Conservation (phyloP, 2,888 invertebrate genomes). For the Biston betularia region DNA sequence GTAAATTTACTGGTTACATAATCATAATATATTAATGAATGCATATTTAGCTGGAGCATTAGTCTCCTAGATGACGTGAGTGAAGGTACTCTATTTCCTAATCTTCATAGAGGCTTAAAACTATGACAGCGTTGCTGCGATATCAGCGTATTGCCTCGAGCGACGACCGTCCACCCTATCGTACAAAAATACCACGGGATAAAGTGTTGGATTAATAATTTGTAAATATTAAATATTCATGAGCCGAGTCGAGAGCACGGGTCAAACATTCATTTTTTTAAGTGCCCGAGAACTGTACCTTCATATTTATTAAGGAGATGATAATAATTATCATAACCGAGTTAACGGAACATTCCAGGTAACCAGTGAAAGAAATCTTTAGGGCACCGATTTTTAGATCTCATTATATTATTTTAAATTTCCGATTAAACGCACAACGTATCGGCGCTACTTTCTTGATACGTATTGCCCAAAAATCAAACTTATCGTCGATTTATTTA, state of each 20-base stretch:
- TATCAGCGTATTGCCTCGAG: conserved; percentile 64
- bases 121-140: conserved; percentile 62
- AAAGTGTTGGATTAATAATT: conserved; percentile 84
- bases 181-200: conserved; percentile 70
- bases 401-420: no score
- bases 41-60: conserved; percentile 51
- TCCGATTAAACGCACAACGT: no score
- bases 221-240: conserved; percentile 86
- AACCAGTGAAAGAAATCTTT: conserved; percentile 39
- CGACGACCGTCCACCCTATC: conserved; percentile 56
- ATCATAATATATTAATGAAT: conserved; percentile 8
- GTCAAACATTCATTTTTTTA: conserved; percentile 79
- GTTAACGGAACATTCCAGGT: conserved; percentile 43
- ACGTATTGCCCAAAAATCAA: no score
- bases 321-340: conserved; percentile 82
- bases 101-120: conserved; percentile 78
- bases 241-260: conserved; percentile 71
- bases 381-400: conserved; percentile 36
- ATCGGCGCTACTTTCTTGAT: no score
- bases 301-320: conserved; percentile 81
- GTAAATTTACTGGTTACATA: background rate
- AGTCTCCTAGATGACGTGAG: conserved; percentile 60
- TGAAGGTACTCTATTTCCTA: conserved; percentile 74
- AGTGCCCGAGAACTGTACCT: conserved; percentile 70
- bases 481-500: no score